Conservation (phyloP, 2,113 vertebrate species). For the Mormoops blainvillei region DNA sequence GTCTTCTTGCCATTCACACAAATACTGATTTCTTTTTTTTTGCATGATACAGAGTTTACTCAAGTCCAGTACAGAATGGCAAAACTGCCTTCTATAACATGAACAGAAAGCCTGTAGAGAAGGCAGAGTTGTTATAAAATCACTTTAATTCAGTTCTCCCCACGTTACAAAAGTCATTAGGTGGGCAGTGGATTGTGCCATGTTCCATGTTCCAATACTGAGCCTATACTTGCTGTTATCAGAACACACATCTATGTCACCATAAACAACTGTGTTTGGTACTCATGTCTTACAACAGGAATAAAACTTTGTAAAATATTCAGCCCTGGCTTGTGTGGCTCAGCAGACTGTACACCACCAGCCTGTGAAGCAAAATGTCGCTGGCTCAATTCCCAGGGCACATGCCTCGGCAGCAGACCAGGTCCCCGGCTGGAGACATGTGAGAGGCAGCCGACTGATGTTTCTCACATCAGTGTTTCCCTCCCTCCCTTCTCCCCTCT, state of each 20-base stretch:
- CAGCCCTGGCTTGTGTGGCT: no score
- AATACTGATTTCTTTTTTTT: neutral
- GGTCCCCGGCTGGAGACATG: no score
- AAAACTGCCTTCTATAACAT: conserved; percentile 76
- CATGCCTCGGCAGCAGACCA: no score
- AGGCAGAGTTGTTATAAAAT: conserved; percentile 81
- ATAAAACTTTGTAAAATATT: conserved; percentile 85
- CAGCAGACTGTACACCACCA: no score
- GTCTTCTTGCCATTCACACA: neutral
- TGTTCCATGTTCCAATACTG: conserved; percentile 79
- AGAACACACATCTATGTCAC: conserved; percentile 86
- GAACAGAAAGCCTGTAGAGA: conserved; percentile 77
- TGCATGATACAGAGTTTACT: conserved; percentile 83
- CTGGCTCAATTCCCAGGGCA: no score
- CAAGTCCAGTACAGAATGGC: conserved; percentile 80
- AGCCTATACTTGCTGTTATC: conserved; percentile 82
- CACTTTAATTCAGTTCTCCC: conserved; percentile 79
- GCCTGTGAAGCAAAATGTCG: no score
- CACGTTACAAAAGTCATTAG: conserved; percentile 78
- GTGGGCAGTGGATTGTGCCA: conserved; percentile 74
- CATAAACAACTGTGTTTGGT: conserved; percentile 77
- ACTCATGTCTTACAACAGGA: conserved; percentile 80
- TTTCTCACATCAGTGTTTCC: no score
- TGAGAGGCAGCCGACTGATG: no score
- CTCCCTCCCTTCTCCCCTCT: no score